A percentile compares a stretch with the other conserved stretches of the same genome.
Evolutionary conservation across 1,140 invertebrate genomes (phyloP).

Genomic region (Planococcus citri): DNA sequence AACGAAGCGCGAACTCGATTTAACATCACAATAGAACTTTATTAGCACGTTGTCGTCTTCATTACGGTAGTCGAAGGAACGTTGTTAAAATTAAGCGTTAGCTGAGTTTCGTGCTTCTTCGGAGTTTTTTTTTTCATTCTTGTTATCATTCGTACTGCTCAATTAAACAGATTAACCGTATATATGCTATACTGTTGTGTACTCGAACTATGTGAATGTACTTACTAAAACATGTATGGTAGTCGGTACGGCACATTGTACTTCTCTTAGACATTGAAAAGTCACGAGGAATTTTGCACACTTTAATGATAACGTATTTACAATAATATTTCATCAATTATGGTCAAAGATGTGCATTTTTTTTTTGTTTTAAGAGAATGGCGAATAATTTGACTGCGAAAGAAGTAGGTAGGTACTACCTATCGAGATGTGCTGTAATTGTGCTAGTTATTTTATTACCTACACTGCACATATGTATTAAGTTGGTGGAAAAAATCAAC

Average conservation of each 20-base stretch:
- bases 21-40: not conserved
- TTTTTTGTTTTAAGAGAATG: no score
- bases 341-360: no score
- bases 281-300: not conserved
- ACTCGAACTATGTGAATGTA: not conserved
- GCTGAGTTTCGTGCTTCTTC: not conserved
- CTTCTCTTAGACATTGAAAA: conserved; percentile 1
- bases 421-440: no score
- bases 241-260: no score
- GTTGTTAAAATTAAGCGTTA: not conserved
- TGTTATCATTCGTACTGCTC: not conserved
- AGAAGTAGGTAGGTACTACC: no score
- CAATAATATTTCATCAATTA: no score
- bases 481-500: no score
- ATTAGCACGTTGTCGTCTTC: not conserved
- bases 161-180: not conserved
- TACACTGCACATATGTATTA: no score
- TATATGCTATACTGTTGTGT: not conserved
- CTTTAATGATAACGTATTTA: not conserved
- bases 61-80: not conserved
- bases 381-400: no score
- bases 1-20: not conserved
- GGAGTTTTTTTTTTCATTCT: not conserved
- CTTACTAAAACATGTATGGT: not conserved
- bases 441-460: no score